Evolutionary conservation across 2,797 vertebrate species (phyloP).

Genomic region (Dendrocincla tyrannina): DNA sequence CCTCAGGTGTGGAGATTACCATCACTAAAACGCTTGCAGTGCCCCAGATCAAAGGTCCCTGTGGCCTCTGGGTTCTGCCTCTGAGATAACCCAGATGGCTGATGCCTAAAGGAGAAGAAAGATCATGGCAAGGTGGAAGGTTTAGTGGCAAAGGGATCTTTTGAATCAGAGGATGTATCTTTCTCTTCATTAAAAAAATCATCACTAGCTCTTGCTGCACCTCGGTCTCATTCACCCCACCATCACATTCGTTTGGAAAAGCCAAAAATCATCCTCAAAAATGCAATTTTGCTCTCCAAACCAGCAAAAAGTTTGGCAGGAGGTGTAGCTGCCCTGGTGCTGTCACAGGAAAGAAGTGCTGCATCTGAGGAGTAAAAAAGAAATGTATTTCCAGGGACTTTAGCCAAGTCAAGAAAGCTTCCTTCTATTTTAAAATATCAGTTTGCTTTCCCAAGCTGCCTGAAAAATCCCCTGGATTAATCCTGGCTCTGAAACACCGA

Average conservation of each 20-base stretch:
- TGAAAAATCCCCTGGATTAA: neutral
- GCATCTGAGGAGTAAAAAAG: neutral
- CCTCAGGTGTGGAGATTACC: neutral
- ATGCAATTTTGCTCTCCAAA: neutral
- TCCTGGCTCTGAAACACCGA: neutral
- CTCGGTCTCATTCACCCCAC: neutral
- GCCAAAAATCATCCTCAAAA: neutral
- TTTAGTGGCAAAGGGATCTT: neutral
- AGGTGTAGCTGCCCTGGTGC: neutral
- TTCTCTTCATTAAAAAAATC: neutral
- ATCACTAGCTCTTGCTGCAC: neutral
- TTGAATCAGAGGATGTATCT: neutral
- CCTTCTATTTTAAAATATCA: slow-evolving; percentile 8
- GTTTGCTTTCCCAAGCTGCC: neutral
- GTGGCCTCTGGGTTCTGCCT: neutral
- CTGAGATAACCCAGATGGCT: neutral
- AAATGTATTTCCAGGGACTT: slow-evolving; percentile 2
- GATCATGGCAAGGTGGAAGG: neutral
- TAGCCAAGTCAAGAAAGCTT: slow-evolving; percentile 5
- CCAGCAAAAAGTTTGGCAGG: neutral
- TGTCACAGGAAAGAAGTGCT: neutral
- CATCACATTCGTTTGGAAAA: neutral
- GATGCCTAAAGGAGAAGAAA: neutral
- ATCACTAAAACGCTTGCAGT: neutral
- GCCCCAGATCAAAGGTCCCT: neutral